Percentiles rank a stretch among this genome's conserved stretches.
Conservation (phyloP, 2,113 vertebrate genomes). For the Phaethornis superciliosus region DNA sequence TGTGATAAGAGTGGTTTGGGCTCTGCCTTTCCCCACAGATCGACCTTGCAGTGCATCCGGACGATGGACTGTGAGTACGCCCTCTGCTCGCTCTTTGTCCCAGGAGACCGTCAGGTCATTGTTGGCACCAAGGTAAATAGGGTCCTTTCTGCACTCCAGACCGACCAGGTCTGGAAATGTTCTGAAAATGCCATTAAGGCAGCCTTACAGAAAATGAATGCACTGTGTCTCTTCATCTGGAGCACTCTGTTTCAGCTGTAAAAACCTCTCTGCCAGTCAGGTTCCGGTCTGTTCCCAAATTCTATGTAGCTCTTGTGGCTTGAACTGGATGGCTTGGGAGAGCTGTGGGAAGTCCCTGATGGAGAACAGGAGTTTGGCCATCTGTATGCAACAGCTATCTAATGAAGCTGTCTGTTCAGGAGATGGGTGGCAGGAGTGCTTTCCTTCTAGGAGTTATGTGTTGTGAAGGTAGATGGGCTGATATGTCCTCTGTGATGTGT, state of each 20-base stretch:
- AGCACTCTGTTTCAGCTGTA: neutral
- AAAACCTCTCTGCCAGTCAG: neutral
- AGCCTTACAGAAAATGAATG: neutral
- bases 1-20: neutral
- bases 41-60: conserved; percentile 93
- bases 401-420: neutral
- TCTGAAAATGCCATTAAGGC: neutral
- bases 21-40: conserved; percentile 70
- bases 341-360: neutral
- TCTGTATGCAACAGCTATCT: neutral
- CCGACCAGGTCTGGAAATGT: neutral
- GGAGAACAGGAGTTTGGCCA: neutral
- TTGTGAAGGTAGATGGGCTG: neutral
- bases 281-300: neutral
- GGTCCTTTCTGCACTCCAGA: neutral
- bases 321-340: neutral
- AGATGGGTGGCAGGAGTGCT: neutral
- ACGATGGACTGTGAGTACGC: conserved; percentile 94
- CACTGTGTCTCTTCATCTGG: neutral
- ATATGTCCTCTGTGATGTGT: neutral
- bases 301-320: neutral
- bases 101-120: conserved; percentile 93
- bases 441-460: neutral
- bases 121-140: conserved; percentile 90
- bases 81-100: conserved; percentile 92